phyloP scores from a whole-genome alignment of 2,888 invertebrate genomes.

The Catocala nupta region DNA sequence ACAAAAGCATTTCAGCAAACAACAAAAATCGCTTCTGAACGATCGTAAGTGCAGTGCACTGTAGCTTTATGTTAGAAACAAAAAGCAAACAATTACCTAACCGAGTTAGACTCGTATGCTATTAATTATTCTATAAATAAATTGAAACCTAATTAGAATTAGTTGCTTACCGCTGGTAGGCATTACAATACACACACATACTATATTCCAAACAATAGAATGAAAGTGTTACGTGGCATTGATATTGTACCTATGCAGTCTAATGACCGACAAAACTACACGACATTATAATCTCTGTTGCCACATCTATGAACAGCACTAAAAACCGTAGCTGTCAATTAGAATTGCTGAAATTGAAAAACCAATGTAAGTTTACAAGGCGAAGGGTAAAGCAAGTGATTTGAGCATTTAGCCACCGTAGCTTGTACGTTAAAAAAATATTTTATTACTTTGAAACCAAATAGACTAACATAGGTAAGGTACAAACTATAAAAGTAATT shows the following conservation, averaged over 20 bases:
- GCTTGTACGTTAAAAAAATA: no score
- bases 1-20: no score
- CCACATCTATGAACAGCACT: not conserved
- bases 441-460: no score
- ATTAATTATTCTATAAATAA: constrained; percentile 34
- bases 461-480: no score
- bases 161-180: not conserved
- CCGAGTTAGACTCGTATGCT: constrained; percentile 26
- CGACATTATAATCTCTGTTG: not conserved
- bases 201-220: not conserved
- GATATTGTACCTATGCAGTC: not conserved
- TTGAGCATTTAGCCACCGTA: no score
- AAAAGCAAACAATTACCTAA: constrained; percentile 2
- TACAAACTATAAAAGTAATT: no score
- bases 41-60: no score
- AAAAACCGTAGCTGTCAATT: no score
- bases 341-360: no score
- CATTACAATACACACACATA: not conserved
- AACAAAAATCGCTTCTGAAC: no score
- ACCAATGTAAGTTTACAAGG: no score
- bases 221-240: not conserved
- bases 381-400: no score
- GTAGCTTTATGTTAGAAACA: not conserved
- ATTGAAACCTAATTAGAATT: constrained; percentile 30
- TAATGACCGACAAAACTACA: not conserved